Evolutionary conservation across 2,113 vertebrate species (phyloP), one percentile per base, ranked within the genome.

Genomic region (Grallaria varia): DNA sequence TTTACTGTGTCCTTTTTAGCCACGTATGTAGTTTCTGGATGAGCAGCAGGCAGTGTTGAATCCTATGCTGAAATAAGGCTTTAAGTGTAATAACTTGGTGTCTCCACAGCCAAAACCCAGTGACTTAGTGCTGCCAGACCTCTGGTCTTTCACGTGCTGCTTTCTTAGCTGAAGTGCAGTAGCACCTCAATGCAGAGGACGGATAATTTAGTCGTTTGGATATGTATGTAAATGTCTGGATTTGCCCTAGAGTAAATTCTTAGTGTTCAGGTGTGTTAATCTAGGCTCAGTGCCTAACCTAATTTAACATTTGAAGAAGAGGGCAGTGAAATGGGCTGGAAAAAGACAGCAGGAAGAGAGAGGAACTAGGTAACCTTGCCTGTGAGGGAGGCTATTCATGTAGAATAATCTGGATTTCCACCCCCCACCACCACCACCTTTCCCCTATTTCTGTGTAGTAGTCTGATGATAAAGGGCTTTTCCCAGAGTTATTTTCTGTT

Each of bases 401-500:
- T 74, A 81, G 49, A 89, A 78, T 72, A 55, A 90, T 71, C 89
- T 35, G 35, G 20, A 68, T 37, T 27, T 14, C 22, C 56, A n/a
- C 56, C 33, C 55, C 20, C 18, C 30, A 10, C 6, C 12, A 10
- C 6, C 12, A 22, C 23, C 10, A 58, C 87, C 88, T 92, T 87
- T 93, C 58, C 55, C 66, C 77, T 79, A 14, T 91, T 91, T 93
- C 62, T 79, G 0, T 66, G 45, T 83, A 67, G 47, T 21, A 69
- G 63, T 64, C 18, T 80, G 91, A 42, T 67, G 47, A 76, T 88
- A 84, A 93, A 80, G 83, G 89, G 91, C 87, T 92, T 93, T 94
- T 94, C 90, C 90, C 93, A 72, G 84, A 87, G 53, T 80, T 94
- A 68, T 74, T 95, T 96, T 95, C 76, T 89, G 82, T 90, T 92